A percentile compares a stretch with the other conserved stretches of the same genome.
Evolutionary conservation across 2,888 invertebrate species (phyloP).

Genomic region (Vesta saturnalis): DNA sequence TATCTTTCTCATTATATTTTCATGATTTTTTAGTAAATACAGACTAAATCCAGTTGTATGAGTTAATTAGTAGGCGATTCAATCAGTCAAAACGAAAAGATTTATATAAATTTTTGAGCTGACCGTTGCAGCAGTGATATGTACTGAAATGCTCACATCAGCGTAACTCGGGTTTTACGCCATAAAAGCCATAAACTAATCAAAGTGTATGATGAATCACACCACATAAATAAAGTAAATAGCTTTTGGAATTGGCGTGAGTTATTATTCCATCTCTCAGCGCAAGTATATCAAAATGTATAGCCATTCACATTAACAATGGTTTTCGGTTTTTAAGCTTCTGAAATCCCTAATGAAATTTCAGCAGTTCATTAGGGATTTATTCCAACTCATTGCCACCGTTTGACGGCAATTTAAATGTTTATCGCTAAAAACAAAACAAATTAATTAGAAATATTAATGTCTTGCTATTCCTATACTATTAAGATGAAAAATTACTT

Average conservation of each 20-base stretch:
- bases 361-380: constrained; percentile 52
- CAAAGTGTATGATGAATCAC: constrained; percentile 65
- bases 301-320: constrained; percentile 56
- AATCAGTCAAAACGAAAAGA: constrained; percentile 21
- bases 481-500: not conserved
- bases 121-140: constrained; percentile 55
- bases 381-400: constrained; percentile 20
- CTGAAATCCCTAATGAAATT: constrained; percentile 58
- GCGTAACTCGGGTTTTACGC: constrained; percentile 60
- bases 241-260: constrained; percentile 65
- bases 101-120: constrained; percentile 38
- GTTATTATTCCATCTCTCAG: constrained; percentile 63
- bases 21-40: not conserved
- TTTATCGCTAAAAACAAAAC: not conserved
- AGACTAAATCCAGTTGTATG: not conserved
- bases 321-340: constrained; percentile 55
- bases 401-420: constrained; percentile 22
- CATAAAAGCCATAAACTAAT: constrained; percentile 65
- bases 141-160: constrained; percentile 57
- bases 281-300: constrained; percentile 63
- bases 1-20: not conserved
- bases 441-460: not conserved
- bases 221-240: constrained; percentile 65
- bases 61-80: constrained; percentile 17
- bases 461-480: too few relatives aligned